phyloP scores from a whole-genome alignment of 2,113 vertebrate genomes.

The Panthera tigris region DNA sequence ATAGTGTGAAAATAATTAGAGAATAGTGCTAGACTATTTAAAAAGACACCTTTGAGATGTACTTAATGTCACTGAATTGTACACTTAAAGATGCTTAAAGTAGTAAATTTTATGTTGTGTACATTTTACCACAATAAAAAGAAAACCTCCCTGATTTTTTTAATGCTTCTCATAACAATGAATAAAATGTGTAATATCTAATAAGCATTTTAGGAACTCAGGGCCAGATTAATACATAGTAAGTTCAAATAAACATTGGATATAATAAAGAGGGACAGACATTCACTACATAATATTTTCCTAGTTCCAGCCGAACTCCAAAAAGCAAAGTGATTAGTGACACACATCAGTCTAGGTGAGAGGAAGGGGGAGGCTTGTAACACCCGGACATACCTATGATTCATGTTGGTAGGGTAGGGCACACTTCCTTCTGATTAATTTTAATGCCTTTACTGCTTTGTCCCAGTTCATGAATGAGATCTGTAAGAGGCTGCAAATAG shows the following conservation, averaged over 20 bases:
- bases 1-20: not conserved
- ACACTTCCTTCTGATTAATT: conserved; percentile 71
- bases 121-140: conserved; percentile 23
- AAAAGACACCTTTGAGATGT: conserved; percentile 9
- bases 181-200: not conserved
- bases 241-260: not conserved
- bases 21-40: not conserved
- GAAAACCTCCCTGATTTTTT: not conserved
- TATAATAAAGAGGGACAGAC: conserved; percentile 31
- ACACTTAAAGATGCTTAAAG: not conserved
- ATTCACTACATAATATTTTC: conserved; percentile 34
- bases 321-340: conserved; percentile 44
- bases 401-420: not conserved
- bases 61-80: not conserved
- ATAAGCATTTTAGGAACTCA: not conserved
- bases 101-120: conserved; percentile 3
- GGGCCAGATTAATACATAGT: not conserved
- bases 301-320: conserved; percentile 35
- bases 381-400: conserved; percentile 37
- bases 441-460: conserved; percentile 67
- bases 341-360: not conserved
- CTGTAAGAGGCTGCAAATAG: conserved; percentile 71
- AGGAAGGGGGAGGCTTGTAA: not conserved
- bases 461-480: conserved; percentile 71
- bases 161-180: not conserved